Evolutionary conservation across 2,113 vertebrate species (phyloP), one percentile per base, ranked within the genome.

Genomic region (Entelurus aequoreus): DNA sequence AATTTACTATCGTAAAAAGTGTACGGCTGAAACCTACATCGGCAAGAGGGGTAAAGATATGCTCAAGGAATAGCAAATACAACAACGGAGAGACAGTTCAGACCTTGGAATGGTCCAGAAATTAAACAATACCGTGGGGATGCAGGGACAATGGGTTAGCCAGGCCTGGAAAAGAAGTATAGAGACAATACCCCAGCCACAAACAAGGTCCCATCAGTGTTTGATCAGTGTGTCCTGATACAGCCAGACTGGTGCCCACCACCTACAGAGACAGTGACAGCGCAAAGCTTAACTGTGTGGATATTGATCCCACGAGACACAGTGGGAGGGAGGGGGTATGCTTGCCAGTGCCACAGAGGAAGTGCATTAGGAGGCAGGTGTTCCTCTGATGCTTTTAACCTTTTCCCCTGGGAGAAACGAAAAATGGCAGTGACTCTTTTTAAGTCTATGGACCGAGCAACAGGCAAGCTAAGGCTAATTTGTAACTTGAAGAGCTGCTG

Each of bases 401-500:
- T 52, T 16, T 7, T 70, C 79, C 75, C 79, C 66, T 44, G 79
- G 71, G 84, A 78, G 69, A 79, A 65, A 65, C 66, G 65, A 63
- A 54, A 65, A 74, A 71, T 38, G 42, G 54, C 13, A 42, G 72
- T 37, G 76, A 77, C 71, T 71, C 35, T 60, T 57, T 77, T 80
- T 74, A 48, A 63, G 56, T 42, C 55, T 6, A 19, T 60, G 40
- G 65, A 48, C 48, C 50, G 52, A 37, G 60, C 60, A 48, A 61
- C 60, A 50, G 60, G 47, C 60, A 81, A 75, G 66, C 53, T 62
- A 62, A 66, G 55, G 68, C 76, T 86, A 75, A 83, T 88, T 83
- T 86, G 86, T 88, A 86, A 87, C 79, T 78, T 75, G 82, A 90
- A 83, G 74, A 87, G 78, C 62, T 75, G 40, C 76, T 79, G 84